Conservation (phyloP, 2,797 vertebrate genomes). For the Mormyrops attenuatus region DNA sequence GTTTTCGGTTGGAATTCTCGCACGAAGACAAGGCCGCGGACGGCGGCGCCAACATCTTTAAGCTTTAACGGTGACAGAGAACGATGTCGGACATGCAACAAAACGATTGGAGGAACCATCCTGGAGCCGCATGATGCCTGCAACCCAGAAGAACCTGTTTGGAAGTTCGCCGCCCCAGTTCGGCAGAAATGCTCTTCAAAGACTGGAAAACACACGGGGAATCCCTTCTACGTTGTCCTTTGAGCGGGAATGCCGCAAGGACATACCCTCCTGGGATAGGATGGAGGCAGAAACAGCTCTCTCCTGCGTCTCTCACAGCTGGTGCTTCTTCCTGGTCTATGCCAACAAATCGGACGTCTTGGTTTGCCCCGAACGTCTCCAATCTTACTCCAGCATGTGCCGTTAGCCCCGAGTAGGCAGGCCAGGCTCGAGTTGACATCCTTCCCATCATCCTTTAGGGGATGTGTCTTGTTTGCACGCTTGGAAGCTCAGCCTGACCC, state of each 20-base stretch:
- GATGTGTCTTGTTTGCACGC: constrained; percentile 12
- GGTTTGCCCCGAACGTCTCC: constrained; percentile 47
- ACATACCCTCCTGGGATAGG: neutral
- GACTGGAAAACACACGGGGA: constrained; percentile 3
- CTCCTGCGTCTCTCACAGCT: constrained; percentile 37
- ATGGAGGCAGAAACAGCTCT: neutral
- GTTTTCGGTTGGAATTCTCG: constrained; percentile 54
- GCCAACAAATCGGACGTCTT: constrained; percentile 33
- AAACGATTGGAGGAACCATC: neutral
- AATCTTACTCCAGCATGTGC: constrained; percentile 51
- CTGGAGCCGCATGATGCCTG: neutral
- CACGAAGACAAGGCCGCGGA: neutral
- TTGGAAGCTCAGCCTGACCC: neutral
- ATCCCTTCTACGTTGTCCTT: neutral
- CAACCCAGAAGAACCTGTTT: constrained; percentile 58
- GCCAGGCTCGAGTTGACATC: constrained; percentile 36
- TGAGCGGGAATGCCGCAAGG: neutral
- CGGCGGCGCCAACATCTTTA: neutral
- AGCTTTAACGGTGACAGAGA: neutral
- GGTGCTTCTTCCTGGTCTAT: constrained; percentile 60
- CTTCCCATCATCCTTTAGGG: constrained; percentile 33
- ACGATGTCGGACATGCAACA: neutral
- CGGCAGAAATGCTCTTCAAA: constrained; percentile 59
- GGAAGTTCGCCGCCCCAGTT: constrained; percentile 48
- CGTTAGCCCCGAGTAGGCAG: constrained; percentile 34